Percentiles rank a stretch among this genome's conserved stretches.
Conservation (phyloP, 2,797 vertebrate species). For the Oceanodroma leucorhoa region DNA sequence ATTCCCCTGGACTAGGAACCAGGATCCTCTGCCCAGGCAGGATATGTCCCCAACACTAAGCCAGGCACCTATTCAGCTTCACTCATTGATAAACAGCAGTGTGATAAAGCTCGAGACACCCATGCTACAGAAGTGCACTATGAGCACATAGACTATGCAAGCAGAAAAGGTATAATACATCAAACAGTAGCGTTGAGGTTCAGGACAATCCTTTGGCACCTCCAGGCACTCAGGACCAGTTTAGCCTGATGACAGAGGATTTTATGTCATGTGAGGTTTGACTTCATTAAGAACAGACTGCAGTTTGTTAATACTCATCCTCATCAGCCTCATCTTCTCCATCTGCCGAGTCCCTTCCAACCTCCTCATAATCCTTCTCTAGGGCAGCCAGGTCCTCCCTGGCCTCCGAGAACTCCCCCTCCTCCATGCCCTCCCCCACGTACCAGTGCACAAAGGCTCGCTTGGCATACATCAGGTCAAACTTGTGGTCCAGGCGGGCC, state of each 20-base stretch:
- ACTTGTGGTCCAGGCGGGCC: slow-evolving; percentile 76
- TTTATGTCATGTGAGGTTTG: not conserved
- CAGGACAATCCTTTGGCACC: not conserved
- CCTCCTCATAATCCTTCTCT: slow-evolving; percentile 59
- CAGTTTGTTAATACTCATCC: slow-evolving; percentile 5
- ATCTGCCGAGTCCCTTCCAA: not conserved
- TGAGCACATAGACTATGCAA: not conserved
- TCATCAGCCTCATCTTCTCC: not conserved
- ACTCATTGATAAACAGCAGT: not conserved
- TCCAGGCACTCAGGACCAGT: not conserved
- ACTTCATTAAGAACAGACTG: not conserved
- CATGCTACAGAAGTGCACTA: not conserved
- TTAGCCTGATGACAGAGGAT: not conserved
- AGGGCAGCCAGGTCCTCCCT: slow-evolving; percentile 72
- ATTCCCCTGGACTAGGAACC: not conserved
- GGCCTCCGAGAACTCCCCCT: slow-evolving; percentile 75
- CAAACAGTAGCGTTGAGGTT: not conserved
- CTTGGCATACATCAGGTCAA: slow-evolving; percentile 78
- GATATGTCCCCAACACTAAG: not conserved
- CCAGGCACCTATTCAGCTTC: not conserved
- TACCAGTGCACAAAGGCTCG: slow-evolving; percentile 80
- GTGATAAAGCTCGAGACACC: slow-evolving; percentile 1
- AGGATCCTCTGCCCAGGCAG: not conserved
- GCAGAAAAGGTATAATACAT: not conserved
- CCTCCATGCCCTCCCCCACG: slow-evolving; percentile 77